Conservation (phyloP, 2,113 vertebrate genomes). For the Mugil cephalus region DNA sequence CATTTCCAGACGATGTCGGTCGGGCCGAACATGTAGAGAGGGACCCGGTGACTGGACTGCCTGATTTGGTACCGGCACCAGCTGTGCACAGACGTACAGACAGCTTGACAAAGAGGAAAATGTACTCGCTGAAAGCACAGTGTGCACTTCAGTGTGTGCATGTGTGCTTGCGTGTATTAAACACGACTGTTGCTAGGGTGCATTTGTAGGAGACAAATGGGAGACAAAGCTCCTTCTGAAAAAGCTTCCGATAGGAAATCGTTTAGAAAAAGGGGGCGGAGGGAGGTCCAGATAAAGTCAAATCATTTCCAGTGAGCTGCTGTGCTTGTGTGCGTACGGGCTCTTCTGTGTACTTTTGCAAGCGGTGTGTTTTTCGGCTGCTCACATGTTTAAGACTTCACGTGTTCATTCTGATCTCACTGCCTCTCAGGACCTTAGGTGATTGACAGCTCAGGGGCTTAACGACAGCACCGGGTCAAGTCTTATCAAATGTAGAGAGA, state of each 20-base stretch:
- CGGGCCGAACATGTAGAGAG: conserved; percentile 14
- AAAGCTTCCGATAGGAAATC: conserved; percentile 33
- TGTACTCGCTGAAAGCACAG: conserved; percentile 17
- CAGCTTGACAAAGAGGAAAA: conserved; percentile 16
- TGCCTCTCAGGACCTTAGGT: conserved; percentile 7
- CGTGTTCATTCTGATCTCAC: not conserved
- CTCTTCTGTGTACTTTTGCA: too few relatives aligned
- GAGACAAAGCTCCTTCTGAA: conserved; percentile 33
- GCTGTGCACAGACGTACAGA: conserved; percentile 50
- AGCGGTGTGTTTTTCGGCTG: too few relatives aligned
- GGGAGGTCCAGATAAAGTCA: not conserved
- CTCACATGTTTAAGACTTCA: too few relatives aligned
- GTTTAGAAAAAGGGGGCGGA: not conserved
- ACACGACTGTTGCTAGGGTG: conserved; percentile 44
- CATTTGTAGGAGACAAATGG: conserved; percentile 33
- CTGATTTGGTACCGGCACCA: conserved; percentile 47
- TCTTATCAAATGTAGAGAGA: conserved; percentile 48
- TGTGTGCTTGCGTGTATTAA: not conserved
- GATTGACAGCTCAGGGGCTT: conserved; percentile 67
- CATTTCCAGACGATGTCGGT: conserved; percentile 36
- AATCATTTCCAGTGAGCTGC: conserved; percentile 1
- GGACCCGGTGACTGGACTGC: conserved; percentile 30
- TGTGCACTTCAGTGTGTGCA: conserved; percentile 25
- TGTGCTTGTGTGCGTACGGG: too few relatives aligned
- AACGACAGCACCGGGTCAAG: conserved; percentile 39